Conservation (phyloP, 2,113 vertebrate species). For the Petrocephalus microphthalmus region DNA sequence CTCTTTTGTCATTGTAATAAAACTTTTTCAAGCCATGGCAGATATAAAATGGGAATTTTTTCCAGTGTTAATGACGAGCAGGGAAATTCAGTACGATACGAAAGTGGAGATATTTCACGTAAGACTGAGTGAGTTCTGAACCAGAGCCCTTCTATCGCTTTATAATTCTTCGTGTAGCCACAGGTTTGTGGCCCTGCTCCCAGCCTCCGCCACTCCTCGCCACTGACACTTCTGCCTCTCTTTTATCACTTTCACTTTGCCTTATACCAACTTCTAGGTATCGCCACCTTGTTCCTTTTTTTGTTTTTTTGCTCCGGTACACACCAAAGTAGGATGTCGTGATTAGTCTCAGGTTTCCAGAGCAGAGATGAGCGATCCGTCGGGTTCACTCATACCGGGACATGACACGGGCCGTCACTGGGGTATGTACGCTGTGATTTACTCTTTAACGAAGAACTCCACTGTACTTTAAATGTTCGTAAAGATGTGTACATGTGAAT, state of each 20-base stretch:
- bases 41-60: neutral
- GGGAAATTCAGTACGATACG: neutral
- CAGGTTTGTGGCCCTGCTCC: neutral
- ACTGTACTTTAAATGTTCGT: neutral
- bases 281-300: neutral
- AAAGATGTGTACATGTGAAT: neutral
- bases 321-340: neutral
- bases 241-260: conserved; percentile 30
- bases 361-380: neutral
- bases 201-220: neutral
- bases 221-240: neutral
- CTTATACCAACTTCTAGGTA: conserved; percentile 5
- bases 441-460: neutral
- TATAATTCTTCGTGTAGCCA: neutral
- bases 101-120: neutral
- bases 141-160: neutral
- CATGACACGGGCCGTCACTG: neutral
- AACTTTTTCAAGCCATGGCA: neutral
- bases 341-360: neutral
- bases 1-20: neutral
- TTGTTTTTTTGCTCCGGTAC: neutral
- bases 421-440: neutral
- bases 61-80: neutral
- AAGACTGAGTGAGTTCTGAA: neutral
- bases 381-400: neutral